phyloP scores from a whole-genome alignment of 2,888 invertebrate genomes.

The Philereme vetulata region DNA sequence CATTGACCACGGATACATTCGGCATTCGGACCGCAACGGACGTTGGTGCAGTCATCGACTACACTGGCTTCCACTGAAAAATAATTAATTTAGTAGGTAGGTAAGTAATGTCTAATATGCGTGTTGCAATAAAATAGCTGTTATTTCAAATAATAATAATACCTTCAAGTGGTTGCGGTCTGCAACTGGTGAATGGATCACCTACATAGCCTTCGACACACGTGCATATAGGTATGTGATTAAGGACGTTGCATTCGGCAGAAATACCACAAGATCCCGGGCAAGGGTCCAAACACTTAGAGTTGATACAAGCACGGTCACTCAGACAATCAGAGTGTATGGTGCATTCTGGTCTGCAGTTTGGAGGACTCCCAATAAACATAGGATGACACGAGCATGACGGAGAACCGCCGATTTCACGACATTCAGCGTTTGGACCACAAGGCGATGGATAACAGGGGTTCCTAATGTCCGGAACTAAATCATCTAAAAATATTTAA shows the following conservation, averaged over 20 bases:
- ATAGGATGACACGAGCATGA: constrained; percentile 86
- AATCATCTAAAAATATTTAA: constrained; percentile 52
- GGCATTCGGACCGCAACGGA: constrained; percentile 87
- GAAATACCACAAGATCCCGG: constrained; percentile 89
- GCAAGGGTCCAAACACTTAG: constrained; percentile 91
- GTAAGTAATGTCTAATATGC: neutral
- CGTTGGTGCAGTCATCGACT: constrained; percentile 87
- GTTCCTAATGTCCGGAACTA: constrained; percentile 59
- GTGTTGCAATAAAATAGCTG: constrained; percentile 10
- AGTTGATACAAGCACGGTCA: constrained; percentile 89
- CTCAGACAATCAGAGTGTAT: constrained; percentile 90
- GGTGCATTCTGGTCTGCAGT: constrained; percentile 87
- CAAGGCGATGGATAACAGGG: constrained; percentile 87
- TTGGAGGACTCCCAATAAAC: constrained; percentile 88
- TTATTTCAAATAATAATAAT: constrained; percentile 37
- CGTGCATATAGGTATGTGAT: constrained; percentile 90
- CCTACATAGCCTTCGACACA: constrained; percentile 89
- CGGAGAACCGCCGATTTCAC: constrained; percentile 82
- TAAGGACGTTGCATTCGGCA: constrained; percentile 86
- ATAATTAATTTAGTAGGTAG: neutral
- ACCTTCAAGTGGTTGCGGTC: constrained; percentile 81
- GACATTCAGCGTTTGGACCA: constrained; percentile 86
- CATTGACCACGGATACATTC: constrained; percentile 87
- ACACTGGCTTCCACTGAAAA: constrained; percentile 65
- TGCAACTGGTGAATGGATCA: constrained; percentile 87